phyloP scores from a whole-genome alignment of 2,888 invertebrate genomes.

The Helleia helle region DNA sequence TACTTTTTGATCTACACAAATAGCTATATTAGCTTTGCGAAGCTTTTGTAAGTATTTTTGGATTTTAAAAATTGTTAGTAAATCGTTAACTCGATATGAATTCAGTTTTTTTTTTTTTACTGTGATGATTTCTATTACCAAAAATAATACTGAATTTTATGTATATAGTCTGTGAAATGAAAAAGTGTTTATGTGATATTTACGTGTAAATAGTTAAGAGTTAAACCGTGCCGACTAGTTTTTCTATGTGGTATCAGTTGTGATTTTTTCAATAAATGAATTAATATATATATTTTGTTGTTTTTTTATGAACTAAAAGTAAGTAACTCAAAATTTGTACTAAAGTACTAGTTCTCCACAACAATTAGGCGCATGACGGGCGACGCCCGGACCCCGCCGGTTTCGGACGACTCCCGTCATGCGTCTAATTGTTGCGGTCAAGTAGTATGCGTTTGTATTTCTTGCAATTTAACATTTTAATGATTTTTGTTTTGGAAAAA shows the following conservation, averaged over 20 bases:
- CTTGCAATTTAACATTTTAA: too few relatives aligned
- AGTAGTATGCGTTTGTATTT: too few relatives aligned
- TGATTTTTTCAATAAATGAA: slow-evolving; percentile 70
- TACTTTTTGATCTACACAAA: slow-evolving; percentile 5
- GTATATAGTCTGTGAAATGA: slow-evolving; percentile 67
- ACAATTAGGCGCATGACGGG: too few relatives aligned
- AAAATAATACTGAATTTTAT: slow-evolving; percentile 44
- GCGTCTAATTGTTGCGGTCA: too few relatives aligned
- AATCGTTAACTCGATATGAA: background rate
- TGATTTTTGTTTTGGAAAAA: too few relatives aligned
- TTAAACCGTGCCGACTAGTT: slow-evolving; percentile 74
- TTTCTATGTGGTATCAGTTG: slow-evolving; percentile 74
- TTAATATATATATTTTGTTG: slow-evolving; percentile 55
- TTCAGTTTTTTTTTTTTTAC: slow-evolving; percentile 28
- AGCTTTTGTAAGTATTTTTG: background rate
- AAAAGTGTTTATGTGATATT: slow-evolving; percentile 72
- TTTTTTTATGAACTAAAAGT: too few relatives aligned
- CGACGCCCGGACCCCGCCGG: too few relatives aligned
- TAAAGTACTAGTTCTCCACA: too few relatives aligned
- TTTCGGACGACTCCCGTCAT: too few relatives aligned
- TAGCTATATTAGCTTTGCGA: slow-evolving; percentile 1
- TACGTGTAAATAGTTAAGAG: slow-evolving; percentile 61
- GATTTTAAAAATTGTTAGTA: background rate
- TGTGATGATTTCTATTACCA: slow-evolving; percentile 47
- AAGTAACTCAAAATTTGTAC: too few relatives aligned